Evolutionary conservation across 2,797 vertebrate species (phyloP), one percentile per base, ranked within the genome.

Genomic region (Amniataba percoides): DNA sequence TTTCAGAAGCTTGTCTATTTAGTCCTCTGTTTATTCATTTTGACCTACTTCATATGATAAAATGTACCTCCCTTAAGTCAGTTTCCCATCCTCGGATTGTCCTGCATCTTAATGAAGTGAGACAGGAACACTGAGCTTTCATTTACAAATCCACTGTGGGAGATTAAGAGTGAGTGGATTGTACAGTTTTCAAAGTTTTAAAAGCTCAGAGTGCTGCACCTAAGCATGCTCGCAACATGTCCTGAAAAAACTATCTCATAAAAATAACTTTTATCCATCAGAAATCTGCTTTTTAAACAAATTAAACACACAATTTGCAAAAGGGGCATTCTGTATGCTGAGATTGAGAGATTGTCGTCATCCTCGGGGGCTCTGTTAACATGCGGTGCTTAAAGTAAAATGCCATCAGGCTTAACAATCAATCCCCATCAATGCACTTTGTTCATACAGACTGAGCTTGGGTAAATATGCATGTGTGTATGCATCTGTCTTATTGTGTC

Each of bases 1-100:
- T 64, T 66, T 65, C 27, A 63, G 25, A 59, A 18, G 13, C 19
- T 21, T 72, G 58, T 46, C 19, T 74, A 46, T 49, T 72, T 71
- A 60, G 13, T 36, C 19, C 19, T 31, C 46, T 45, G 19, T 65
- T 64, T 65, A 58, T 63, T 31, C 15, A 49, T 43, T 61, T 18
- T 61, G 48, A 72, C 48, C 14, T 14, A 77, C 36, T 79, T 76
- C 27, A 34, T n/a, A 52, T 1, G 6, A 64, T 73, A 21, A 19
- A 55, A 67, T 75, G 36, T 23, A 67, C 18, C 43, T 40, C 25
- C 21, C 16, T 60, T 56, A 55, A 60, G 56, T 48, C 23, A 70
- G 46, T 48, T 49, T 53, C 15, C 18, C 13, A 34, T 55, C 68
- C 77, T 42, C 21, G 53, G 45, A 60, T 23, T 25, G 31, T 21